A percentile compares a stretch with the other conserved stretches of the same genome.
phyloP scores from a whole-genome alignment of 1,140 invertebrate species.

The Trichonephila clavipes region DNA sequence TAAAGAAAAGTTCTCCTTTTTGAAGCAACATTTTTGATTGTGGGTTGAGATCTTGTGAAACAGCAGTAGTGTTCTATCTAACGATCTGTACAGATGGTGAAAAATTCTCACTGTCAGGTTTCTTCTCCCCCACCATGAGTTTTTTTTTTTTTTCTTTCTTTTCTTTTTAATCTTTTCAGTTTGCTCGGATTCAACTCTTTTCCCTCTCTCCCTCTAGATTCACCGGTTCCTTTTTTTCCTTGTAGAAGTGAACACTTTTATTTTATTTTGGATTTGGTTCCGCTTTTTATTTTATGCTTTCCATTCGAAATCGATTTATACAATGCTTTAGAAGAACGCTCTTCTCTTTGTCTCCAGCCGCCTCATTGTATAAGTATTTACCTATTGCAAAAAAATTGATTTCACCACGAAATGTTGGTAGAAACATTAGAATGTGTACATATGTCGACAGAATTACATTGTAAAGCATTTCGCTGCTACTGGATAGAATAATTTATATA shows the following conservation, averaged over 20 bases:
- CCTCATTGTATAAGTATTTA: slow-evolving; percentile 62
- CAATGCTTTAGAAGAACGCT: slow-evolving; percentile 51
- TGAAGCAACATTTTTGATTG: slow-evolving; percentile 71
- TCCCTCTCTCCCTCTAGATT: slow-evolving; percentile 24
- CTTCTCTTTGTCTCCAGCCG: slow-evolving; percentile 35
- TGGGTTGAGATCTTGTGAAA: slow-evolving; percentile 61
- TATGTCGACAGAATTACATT: no score
- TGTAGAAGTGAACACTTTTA: slow-evolving; percentile 47
- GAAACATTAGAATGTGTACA: no score
- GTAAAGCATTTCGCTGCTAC: no score
- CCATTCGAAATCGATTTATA: slow-evolving; percentile 74
- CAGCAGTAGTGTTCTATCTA: slow-evolving; percentile 63
- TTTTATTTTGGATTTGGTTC: slow-evolving; percentile 61
- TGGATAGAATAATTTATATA: no score
- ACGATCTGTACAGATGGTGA: slow-evolving; percentile 74
- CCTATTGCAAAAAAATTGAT: slow-evolving; percentile 52
- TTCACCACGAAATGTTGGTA: slow-evolving; percentile 1
- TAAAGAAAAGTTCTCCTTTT: slow-evolving; percentile 53
- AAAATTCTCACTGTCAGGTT: slow-evolving; percentile 74
- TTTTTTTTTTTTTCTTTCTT: slow-evolving; percentile 9
- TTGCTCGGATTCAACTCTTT: slow-evolving; percentile 33
- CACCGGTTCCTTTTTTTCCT: slow-evolving; percentile 55
- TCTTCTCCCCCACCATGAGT: background rate
- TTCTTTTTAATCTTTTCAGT: slow-evolving; percentile 27
- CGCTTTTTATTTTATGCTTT: slow-evolving; percentile 73